phyloP scores from a whole-genome alignment of 2,113 vertebrate species.

The Suncus etruscus region DNA sequence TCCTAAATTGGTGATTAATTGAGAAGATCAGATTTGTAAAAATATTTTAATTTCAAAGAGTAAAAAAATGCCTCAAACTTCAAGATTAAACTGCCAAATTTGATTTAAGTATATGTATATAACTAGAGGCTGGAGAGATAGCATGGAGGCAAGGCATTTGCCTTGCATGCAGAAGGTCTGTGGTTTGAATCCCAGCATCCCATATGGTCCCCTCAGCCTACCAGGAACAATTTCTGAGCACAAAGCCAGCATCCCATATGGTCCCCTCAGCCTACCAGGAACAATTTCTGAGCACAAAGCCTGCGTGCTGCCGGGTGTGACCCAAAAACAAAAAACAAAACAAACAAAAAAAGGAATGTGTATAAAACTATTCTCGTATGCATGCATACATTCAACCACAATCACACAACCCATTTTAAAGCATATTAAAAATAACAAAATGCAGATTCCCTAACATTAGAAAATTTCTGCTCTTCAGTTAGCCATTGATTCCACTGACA shows the following conservation, averaged over 20 bases:
- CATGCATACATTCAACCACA: neutral
- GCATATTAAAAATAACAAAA: neutral
- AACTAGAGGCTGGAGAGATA: too few relatives aligned
- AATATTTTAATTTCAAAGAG: constrained; percentile 32
- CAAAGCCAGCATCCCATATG: too few relatives aligned
- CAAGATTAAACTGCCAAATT: neutral
- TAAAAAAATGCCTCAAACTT: neutral
- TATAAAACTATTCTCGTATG: neutral
- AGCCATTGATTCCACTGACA: neutral
- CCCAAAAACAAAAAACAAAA: too few relatives aligned
- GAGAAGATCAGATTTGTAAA: neutral
- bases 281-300: too few relatives aligned
- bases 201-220: too few relatives aligned
- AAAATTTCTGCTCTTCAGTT: neutral
- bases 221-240: too few relatives aligned
- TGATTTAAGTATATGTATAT: neutral
- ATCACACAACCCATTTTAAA: neutral
- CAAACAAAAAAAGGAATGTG: too few relatives aligned
- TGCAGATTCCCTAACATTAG: neutral
- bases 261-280: too few relatives aligned
- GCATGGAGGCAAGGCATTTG: too few relatives aligned
- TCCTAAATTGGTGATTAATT: neutral
- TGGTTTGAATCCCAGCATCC: too few relatives aligned
- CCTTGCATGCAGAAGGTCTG: too few relatives aligned
- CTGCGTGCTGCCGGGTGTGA: too few relatives aligned